Evolutionary conservation across 2,888 invertebrate genomes (phyloP), one percentile per base, ranked within the genome.

Genomic region (Luperina nickerlii): DNA sequence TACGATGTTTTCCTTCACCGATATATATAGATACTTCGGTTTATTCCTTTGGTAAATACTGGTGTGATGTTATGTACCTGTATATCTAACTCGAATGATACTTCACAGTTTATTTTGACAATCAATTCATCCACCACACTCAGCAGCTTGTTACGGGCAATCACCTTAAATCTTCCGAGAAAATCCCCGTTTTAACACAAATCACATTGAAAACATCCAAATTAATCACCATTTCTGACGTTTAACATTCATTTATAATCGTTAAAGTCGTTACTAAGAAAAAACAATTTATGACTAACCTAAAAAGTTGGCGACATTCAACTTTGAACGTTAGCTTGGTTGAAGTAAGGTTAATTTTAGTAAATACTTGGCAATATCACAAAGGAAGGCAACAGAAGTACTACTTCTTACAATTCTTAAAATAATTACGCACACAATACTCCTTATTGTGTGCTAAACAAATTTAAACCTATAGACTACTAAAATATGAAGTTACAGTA

Each of bases 241-340:
- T 69, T 67, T 76, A 11, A 81, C 84, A 88, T 81, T 79, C 78
- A 82, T 88, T 81, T 82, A 74, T 78, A 76, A 84, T 84, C 81
- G 79, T 88, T 84, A 88, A 88, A 83, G 84, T 86, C 87, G 63
- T 27, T 71, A 0, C 71, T 79, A 81, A 82, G 81, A 86, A 83
- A 84, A 87, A 86, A 82, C 78, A 70, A 78, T 76, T 86, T 79
- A 73, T 80, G 73, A 66, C 75, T 84, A 42, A 77, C 79, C 60
- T n/a, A 9, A 72, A 79, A 67, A n/a, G 0, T 5, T 3, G n/a
- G 7, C 38, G 2, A 7, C 11, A 18, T 69, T 75, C 27, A 15
- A 80, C 66, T 79, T 74, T 76, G 11, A 67, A 86, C 60, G 68
- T 76, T 83, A 72, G n/a, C 0, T 0, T 1, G 0, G 1, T 0